Conservation (phyloP, 2,113 vertebrate species). For the Himantopus leucocephalus region DNA sequence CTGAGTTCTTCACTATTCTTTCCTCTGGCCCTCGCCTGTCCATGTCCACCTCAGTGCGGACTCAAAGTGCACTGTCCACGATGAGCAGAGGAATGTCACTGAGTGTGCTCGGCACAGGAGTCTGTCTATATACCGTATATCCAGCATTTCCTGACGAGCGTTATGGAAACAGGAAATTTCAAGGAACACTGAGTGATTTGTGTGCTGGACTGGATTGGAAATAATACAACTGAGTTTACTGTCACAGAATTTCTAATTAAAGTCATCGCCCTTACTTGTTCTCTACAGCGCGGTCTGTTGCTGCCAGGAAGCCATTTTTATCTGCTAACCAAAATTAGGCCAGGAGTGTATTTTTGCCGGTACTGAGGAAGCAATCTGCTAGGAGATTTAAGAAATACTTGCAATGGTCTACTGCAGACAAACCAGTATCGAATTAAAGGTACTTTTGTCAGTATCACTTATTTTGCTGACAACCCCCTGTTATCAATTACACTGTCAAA, state of each 20-base stretch:
- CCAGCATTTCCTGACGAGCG: neutral
- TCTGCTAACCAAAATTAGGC: neutral
- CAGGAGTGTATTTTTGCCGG: neutral
- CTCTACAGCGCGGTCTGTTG: neutral
- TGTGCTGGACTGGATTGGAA: neutral
- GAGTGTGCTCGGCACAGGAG: fast-evolving
- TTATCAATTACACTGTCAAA: neutral
- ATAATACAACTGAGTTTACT: neutral
- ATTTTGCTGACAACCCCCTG: neutral
- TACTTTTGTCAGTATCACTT: neutral
- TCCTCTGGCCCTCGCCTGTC: neutral
- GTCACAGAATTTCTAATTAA: neutral
- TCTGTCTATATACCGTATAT: neutral
- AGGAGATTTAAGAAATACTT: neutral
- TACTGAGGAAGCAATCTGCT: neutral
- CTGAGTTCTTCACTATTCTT: neutral
- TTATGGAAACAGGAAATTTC: conserved; percentile 1
- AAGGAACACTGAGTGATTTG: neutral
- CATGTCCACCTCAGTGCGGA: fast-evolving
- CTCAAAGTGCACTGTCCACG: neutral
- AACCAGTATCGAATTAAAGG: neutral
- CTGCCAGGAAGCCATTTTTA: neutral
- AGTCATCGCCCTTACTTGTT: neutral
- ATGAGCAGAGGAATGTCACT: neutral
- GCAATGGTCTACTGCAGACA: neutral